Evolutionary conservation across 1,140 invertebrate genomes (phyloP).

Genomic region (Tetramorium simillimum): DNA sequence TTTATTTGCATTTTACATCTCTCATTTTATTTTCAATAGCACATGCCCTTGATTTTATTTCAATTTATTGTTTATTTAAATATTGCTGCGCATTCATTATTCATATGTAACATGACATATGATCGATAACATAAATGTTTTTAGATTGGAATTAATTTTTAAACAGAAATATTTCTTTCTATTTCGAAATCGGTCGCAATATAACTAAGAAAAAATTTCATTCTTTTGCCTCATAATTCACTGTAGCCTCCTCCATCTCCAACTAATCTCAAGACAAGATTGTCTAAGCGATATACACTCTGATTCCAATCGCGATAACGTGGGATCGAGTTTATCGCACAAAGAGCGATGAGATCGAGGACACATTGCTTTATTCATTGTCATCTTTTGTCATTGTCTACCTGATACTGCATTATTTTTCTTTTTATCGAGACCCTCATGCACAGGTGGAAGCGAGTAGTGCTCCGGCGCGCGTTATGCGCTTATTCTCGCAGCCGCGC

Average conservation of each 20-base stretch:
- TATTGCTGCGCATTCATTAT: background rate
- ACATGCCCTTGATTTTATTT: background rate
- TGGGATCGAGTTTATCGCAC: slow-evolving; percentile 8
- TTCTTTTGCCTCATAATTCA: background rate
- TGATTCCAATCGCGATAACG: background rate
- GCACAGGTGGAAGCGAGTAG: background rate
- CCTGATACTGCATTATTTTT: background rate
- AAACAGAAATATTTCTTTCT: background rate
- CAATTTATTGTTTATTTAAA: background rate
- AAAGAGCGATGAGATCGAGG: background rate
- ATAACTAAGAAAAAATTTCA: background rate
- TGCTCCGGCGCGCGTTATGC: background rate
- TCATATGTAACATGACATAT: background rate
- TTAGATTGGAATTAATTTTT: background rate
- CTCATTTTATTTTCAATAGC: background rate
- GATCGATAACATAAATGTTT: slow-evolving; percentile 3
- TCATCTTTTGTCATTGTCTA: background rate
- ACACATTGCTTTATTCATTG: too few relatives aligned
- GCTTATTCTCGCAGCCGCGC: slow-evolving; percentile 30
- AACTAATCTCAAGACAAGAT: background rate
- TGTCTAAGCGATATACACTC: background rate
- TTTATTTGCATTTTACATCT: background rate
- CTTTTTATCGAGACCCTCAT: background rate
- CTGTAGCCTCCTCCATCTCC: background rate
- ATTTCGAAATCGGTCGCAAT: background rate